Percentiles rank a stretch among this genome's conserved stretches.
These are phyloP conservation scores for Sarcophaga carnaria DNA, from an alignment of 2,888 invertebrate genomes.

Conservation along the genomic window DNA sequence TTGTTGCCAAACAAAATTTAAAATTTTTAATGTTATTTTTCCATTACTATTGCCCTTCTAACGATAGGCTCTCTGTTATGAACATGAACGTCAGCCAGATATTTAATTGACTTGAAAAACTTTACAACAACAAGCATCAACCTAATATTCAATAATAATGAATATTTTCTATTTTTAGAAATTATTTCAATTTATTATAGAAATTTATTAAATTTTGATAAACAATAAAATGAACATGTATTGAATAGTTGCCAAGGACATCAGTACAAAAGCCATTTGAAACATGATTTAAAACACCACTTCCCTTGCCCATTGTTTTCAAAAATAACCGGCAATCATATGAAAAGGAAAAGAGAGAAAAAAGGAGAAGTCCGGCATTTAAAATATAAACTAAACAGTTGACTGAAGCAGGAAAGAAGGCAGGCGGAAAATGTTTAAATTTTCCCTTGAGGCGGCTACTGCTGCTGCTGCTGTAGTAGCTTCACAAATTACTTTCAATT, in stretches of 20 bases:
- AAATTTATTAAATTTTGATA: neutral
- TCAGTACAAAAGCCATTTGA: neutral
- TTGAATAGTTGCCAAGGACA: constrained; percentile 7
- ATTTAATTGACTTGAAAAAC: too few species aligned
- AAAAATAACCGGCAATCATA: neutral
- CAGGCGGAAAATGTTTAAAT: constrained; percentile 9
- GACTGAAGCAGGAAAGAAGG: constrained; percentile 1
- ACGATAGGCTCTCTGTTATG: too few species aligned
- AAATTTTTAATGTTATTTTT: too few species aligned
- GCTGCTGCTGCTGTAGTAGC: neutral
- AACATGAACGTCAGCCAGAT: too few species aligned
- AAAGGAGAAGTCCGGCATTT: neutral
- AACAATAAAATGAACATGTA: neutral
- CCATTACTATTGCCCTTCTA: too few species aligned
- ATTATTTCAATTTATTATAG: too few species aligned
- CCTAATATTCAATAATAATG: too few species aligned
- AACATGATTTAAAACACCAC: constrained; percentile 1
- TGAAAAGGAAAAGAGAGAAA: neutral
- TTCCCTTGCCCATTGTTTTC: neutral
- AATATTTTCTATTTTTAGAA: too few species aligned
- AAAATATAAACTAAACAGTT: neutral
- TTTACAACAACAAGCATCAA: too few species aligned
- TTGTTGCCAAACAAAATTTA: too few species aligned
- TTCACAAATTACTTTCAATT: neutral
- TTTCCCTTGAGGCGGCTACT: constrained; percentile 25